A percentile compares a stretch with the other conserved stretches of the same genome.
These are phyloP conservation scores for Tonatia bakeri DNA, from an alignment of 2,113 vertebrate genomes.

Conservation along the genomic window DNA sequence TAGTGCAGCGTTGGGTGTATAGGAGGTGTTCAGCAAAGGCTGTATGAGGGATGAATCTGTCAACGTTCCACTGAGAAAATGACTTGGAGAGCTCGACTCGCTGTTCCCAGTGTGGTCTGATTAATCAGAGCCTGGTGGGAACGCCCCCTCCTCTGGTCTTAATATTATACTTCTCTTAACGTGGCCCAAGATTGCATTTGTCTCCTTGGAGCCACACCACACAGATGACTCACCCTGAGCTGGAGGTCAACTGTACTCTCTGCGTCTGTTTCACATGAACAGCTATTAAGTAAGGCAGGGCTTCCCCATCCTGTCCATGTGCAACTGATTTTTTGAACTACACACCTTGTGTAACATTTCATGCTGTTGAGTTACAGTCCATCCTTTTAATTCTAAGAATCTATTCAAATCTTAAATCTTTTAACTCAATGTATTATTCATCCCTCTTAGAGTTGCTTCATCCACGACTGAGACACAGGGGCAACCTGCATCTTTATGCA, in stretches of 20 bases:
- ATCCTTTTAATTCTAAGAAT: constrained; percentile 12
- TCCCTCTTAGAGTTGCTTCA: not conserved
- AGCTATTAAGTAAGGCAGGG: constrained; percentile 71
- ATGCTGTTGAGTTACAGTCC: constrained; percentile 25
- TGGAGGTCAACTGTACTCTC: constrained; percentile 73
- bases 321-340: constrained; percentile 67
- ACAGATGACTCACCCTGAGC: constrained; percentile 73
- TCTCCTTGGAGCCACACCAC: constrained; percentile 59
- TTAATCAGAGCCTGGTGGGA: constrained; percentile 64
- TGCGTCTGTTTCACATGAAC: constrained; percentile 74
- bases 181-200: constrained; percentile 65
- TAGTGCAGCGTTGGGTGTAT: not conserved
- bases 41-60: not conserved
- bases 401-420: not conserved
- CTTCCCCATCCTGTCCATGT: constrained; percentile 68
- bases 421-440: constrained; percentile 4
- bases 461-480: not conserved
- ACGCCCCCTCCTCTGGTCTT: constrained; percentile 58
- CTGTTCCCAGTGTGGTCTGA: constrained; percentile 63
- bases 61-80: constrained; percentile 34
- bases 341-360: constrained; percentile 67
- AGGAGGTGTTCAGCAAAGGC: not conserved
- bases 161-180: constrained; percentile 68
- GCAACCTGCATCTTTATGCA: not conserved
- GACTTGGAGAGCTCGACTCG: not conserved